Evolutionary conservation across 2,113 vertebrate species (phyloP), one percentile per base, ranked within the genome.

Genomic region (Eulemur macaco): DNA sequence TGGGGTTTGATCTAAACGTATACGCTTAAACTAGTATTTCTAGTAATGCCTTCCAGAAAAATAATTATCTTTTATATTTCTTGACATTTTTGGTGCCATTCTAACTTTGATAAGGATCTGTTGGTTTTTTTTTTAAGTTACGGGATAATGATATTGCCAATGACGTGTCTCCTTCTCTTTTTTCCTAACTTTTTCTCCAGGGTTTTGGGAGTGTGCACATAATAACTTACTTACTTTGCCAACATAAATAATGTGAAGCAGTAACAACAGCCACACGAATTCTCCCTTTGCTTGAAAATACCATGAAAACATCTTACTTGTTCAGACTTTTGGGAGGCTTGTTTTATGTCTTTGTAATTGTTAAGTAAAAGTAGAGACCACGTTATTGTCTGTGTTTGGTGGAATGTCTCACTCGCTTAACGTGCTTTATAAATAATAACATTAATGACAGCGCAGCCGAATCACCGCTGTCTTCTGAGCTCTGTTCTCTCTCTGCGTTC

Each of bases 391-490:
- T 94, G 94, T 29, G 63, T 64, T 96, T 69, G 87, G 84, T 52
- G 34, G 82, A 68, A 45, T 27, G 82, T 83, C 96, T 91, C 63
- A 20, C 39, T 66, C 76, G 27, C 54, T 94, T 34, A 78, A 64
- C 69, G 23, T 8, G 89, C 90, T 68, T 93, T 95, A 76, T 90
- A 90, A 97, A 96, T 84, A 95, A 81, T 52, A 86, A 31, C 45
- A 18, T 56, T 77, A 73, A 56, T 85, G 64, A 95, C 1, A 50
- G 90, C 27, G 91, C 47, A n/a, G 82, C 47, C 8, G 39, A 56
- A 15, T 74, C 91, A 21, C 18, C n/a, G 52, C 23, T 25, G 78
- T 68, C 68, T 68, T 85, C 66, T 63, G 56, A 63, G 23, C 8
- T 25, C 27, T 54, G 29, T 80, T 31, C 60, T 76, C 8, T 69